Conservation (phyloP, 2,113 vertebrate genomes). For the Phaetusa simplex region DNA sequence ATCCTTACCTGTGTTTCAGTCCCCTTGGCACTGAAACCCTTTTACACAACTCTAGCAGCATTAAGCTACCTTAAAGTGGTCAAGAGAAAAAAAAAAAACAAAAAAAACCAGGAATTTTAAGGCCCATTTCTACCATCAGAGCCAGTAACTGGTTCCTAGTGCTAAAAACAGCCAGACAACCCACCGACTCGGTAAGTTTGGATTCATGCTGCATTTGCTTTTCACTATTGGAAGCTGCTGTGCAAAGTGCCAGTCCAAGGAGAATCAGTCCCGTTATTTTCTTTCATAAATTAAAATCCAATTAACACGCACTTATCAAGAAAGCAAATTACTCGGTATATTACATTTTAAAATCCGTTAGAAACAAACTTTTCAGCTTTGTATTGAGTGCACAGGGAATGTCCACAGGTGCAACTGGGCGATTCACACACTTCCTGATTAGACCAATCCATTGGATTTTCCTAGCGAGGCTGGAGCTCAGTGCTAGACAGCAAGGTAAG, state of each 20-base stretch:
- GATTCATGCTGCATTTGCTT: not conserved
- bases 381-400: not conserved
- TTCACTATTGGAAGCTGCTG: not conserved
- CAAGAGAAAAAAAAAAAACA: not conserved
- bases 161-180: not conserved
- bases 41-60: not conserved
- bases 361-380: not conserved
- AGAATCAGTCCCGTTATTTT: slow-evolving; percentile 42
- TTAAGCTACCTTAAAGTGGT: not conserved
- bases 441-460: not conserved
- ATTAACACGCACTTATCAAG: slow-evolving; percentile 43
- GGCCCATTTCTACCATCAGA: not conserved
- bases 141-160: not conserved
- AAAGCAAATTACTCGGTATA: slow-evolving; percentile 7
- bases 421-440: not conserved
- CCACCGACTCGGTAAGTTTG: not conserved
- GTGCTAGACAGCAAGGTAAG: not conserved
- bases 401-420: not conserved
- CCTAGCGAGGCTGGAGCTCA: not conserved
- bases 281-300: slow-evolving; percentile 67
- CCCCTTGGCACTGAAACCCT: not conserved
- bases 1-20: not conserved
- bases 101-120: not conserved
- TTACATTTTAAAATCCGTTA: not conserved
- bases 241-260: slow-evolving; percentile 5